Conservation (phyloP, 2,888 invertebrate genomes). For the Clanis bilineata region DNA sequence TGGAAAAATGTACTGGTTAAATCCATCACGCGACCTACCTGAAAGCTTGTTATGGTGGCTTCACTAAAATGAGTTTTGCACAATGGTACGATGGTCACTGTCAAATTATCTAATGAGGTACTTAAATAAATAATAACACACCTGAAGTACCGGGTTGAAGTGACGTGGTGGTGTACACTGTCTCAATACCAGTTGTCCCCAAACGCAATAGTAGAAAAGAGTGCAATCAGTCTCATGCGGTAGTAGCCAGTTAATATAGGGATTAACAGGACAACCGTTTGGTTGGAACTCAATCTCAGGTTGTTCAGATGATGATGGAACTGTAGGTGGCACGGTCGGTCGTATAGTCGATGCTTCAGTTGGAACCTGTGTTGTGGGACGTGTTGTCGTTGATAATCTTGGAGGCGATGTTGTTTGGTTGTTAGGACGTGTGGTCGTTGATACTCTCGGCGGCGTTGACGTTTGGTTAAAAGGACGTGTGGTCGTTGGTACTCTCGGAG, state of each 20-base stretch:
- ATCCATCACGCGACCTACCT: too few species aligned
- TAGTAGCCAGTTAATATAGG: constrained; percentile 57
- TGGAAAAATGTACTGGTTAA: too few species aligned
- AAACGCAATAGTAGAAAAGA: constrained; percentile 65
- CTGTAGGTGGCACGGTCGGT: constrained; percentile 19
- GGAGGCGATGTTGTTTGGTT: too few species aligned
- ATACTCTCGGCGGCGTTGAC: too few species aligned
- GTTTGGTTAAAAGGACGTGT: too few species aligned
- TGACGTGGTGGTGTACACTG: constrained; percentile 46
- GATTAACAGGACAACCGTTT: constrained; percentile 65
- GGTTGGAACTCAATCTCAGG: constrained; percentile 35
- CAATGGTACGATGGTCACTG: too few species aligned
- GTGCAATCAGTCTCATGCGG: constrained; percentile 56
- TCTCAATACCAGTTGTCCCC: constrained; percentile 49
- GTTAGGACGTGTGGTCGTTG: too few species aligned
- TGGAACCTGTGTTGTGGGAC: constrained; percentile 22
- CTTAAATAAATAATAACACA: constrained; percentile 27
- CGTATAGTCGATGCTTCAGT: constrained; percentile 4
- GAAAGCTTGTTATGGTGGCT: too few species aligned
- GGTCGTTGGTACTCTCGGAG: too few species aligned
- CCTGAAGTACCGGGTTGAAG: constrained; percentile 58
- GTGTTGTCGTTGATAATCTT: constrained; percentile 19
- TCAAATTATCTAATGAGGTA: too few species aligned
- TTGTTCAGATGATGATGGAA: constrained; percentile 12
- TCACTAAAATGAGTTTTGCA: too few species aligned